Base-by-base conservation (phyloP, 1,140 invertebrate species). In the Megalopta genalis region DNA sequence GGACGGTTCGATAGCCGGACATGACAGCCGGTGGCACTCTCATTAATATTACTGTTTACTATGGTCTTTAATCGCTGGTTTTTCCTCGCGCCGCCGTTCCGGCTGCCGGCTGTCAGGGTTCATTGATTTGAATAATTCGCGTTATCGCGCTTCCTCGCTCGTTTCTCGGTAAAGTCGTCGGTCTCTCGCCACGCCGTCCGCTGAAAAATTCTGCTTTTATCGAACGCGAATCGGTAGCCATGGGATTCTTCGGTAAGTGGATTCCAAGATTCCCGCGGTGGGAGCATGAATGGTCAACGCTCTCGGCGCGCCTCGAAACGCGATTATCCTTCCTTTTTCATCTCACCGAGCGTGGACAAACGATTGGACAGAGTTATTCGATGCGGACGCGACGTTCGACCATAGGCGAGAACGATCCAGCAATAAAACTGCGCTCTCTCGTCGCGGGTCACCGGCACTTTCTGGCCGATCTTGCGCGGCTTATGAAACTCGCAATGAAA, bases 1-100 rank as follows among this genome's bases (percentile, higher is more conserved):
- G 76, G 74, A 73, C 75, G 80, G 71, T 72, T 71, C 76, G 87
- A 87, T 88, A 87, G 80, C 83, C 77, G 74, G 60, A 65, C 75
- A 52, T 68, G 79, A 87, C 84, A 85, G 81, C 81, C 71, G 75
- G 73, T 85, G 82, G 71, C 85, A 82, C 77, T 88, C 88, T 89
- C 86, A 89, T 92, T 90, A 92, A 91, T 89, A 90, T 90, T 88
- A 88, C 85, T 89, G 88, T 90, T 91, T 90, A 87, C 87, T 87
- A 86, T 85, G n/a, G 84, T 54, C 73, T 86, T 72, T 84, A 89
- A 88, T 85, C 86, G 67, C 52, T n/a, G 57, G 62, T 82, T 78
- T 84, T 86, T 71, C 37, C 77, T 32, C 71, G 49, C 73, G 70
- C 69, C 66, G 27, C 37, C 70, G 46, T 39, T 46, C 14, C 32